These are phyloP conservation scores for Apostichopus parvimensis DNA, from an alignment of 35 echinoderm and acorn worm species.

Conservation along the genomic window DNA sequence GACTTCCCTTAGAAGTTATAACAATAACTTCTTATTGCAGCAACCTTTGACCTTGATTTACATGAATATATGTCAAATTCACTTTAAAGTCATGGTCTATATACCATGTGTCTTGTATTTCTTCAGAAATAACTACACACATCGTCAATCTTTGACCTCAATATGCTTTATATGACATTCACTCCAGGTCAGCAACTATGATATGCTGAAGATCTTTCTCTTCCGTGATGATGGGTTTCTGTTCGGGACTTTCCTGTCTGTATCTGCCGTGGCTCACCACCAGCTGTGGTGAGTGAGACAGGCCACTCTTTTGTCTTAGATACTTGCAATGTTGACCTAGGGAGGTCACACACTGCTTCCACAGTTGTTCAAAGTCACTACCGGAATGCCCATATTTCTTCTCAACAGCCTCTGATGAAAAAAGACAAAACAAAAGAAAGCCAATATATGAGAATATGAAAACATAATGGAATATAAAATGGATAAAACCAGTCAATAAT, in stretches of 20 bases:
- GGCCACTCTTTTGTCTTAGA: conserved; percentile 35
- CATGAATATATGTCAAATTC: no score
- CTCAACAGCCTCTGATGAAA: conserved; percentile 44
- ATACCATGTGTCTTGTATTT: no score
- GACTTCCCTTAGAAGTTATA: no score
- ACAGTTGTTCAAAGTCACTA: conserved; percentile 43
- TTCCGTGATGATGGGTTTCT: conserved; percentile 18
- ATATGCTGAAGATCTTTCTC: conserved; percentile 29
- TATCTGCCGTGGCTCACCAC: neutral
- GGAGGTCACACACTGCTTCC: conserved; percentile 50
- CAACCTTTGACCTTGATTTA: no score
- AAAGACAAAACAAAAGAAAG: conserved; percentile 6
- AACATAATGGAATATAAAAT: neutral
- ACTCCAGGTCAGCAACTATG: conserved; percentile 33
- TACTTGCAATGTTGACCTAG: conserved; percentile 56
- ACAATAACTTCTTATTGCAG: no score
- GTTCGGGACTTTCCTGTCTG: conserved; percentile 16
- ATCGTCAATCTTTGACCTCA: neutral
- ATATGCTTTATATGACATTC: neutral
- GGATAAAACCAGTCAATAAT: no score
- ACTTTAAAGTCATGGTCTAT: no score
- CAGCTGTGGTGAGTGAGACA: conserved; percentile 23
- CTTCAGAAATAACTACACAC: no score
- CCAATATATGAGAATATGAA: neutral
- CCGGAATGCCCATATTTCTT: conserved; percentile 41